Evolutionary conservation across 2,113 vertebrate species (phyloP).

Genomic region (Otocyon megalotis): DNA sequence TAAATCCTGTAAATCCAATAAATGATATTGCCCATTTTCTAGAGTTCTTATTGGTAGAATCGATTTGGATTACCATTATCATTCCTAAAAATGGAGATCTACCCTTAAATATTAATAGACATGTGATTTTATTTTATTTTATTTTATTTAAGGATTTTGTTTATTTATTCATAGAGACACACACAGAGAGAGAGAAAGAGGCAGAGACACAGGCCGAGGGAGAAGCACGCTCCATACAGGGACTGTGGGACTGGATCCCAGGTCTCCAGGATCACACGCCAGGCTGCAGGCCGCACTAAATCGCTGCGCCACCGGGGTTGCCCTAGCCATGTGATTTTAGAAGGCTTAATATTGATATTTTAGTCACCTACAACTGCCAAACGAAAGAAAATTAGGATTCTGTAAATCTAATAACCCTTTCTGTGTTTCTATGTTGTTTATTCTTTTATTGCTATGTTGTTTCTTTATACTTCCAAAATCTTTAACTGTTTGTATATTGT

Average conservation of each 20-base stretch:
- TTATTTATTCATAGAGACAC: no score
- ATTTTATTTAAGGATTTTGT: no score
- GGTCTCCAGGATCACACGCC: no score
- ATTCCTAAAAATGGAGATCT: neutral
- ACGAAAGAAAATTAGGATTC: neutral
- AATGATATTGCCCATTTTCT: neutral
- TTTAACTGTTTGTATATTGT: neutral
- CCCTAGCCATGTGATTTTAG: neutral
- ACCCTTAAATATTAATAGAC: neutral
- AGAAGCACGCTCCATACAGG: no score
- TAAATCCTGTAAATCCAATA: neutral
- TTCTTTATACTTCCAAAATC: neutral
- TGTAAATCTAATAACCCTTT: neutral
- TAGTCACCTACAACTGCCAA: neutral
- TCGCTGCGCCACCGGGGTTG: no score
- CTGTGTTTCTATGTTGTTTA: neutral
- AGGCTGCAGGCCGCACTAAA: no score
- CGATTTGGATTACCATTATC: neutral
- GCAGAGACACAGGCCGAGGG: no score
- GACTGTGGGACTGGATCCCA: no score
- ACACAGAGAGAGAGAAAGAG: no score
- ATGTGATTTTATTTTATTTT: neutral
- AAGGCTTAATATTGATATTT: neutral
- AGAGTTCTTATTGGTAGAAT: neutral
- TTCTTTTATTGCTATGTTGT: neutral